phyloP scores from a whole-genome alignment of 2,113 vertebrate species.

The Cichladusa arquata region DNA sequence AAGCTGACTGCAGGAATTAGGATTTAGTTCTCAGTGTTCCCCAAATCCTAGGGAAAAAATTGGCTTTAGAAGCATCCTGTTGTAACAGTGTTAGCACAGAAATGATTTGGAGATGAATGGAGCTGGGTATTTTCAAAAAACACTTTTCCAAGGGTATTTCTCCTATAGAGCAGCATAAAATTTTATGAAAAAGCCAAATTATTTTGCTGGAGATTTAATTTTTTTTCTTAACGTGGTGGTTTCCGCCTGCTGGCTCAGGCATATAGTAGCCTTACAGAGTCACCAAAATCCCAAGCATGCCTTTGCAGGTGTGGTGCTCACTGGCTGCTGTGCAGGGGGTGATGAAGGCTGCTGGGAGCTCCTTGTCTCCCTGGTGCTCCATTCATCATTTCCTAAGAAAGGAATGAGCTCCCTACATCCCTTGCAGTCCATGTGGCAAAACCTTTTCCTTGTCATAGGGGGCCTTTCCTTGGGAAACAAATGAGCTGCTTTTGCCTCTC shows the following conservation, averaged over 20 bases:
- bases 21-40: neutral
- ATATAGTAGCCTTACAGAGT: neutral
- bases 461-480: neutral
- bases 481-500: neutral
- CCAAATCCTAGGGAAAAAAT: neutral
- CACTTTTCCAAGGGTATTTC: neutral
- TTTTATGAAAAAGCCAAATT: neutral
- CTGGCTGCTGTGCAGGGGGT: neutral
- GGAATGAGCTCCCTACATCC: neutral
- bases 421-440: neutral
- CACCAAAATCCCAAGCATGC: neutral
- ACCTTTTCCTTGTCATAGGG: neutral
- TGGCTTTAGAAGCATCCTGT: neutral
- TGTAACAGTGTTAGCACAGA: neutral
- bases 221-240: neutral
- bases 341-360: neutral
- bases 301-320: rapidly evolving
- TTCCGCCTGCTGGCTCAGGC: neutral
- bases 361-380: neutral
- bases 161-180: neutral
- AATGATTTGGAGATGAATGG: neutral
- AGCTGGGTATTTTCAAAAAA: neutral
- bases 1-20: neutral
- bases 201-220: neutral
- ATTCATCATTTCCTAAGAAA: neutral